Evolutionary conservation across 2,797 vertebrate genomes (phyloP), one percentile per base, ranked within the genome.

Genomic region (Xerus rutilus): DNA sequence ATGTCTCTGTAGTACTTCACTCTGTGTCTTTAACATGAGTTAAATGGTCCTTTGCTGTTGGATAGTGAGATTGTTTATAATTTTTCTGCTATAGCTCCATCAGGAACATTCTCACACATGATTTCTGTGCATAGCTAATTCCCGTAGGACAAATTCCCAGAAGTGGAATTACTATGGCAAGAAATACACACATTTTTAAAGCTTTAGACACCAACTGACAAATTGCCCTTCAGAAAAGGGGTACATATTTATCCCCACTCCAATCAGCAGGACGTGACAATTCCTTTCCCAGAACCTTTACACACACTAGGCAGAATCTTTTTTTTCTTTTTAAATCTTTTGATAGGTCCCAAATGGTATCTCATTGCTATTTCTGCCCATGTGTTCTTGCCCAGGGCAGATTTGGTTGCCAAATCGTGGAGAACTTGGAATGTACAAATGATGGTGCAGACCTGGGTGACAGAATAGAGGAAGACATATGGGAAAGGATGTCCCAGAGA

Each of bases 81-180:
- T 86, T 45, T 87, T 93, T 94, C 52, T 83, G 72, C 86, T 87
- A 43, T 69, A 65, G 39, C 93, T 94, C 65, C 57, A 87, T 95
- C 76, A 89, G 83, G 70, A 95, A 94, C 78, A 91, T 96, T 96
- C 94, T 96, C 90, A 94, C 93, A 94, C 86, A 77, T 39, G 57
- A 79, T 95, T 96, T 93, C 92, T 95, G 79, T 84, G 85, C 89
- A 88, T 93, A 95, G 73, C 32, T 91, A 91, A 93, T 96, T 95
- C 91, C 91, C 28, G 20, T 79, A 97, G 89, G 93, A 97, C 47
- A 96, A 96, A 95, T 95, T 97, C 93, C 91, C 94, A 96, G 89
- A 96, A 95, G 65, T 14, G 91, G 93, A 92, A 91, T 94, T 89
- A 96, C 93, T 96, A 64, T 89, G 64, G 89, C 32, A 95, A 97